Evolutionary conservation across 2,113 vertebrate genomes (phyloP).

Genomic region (Sinocyclocheilus anshuiensis): DNA sequence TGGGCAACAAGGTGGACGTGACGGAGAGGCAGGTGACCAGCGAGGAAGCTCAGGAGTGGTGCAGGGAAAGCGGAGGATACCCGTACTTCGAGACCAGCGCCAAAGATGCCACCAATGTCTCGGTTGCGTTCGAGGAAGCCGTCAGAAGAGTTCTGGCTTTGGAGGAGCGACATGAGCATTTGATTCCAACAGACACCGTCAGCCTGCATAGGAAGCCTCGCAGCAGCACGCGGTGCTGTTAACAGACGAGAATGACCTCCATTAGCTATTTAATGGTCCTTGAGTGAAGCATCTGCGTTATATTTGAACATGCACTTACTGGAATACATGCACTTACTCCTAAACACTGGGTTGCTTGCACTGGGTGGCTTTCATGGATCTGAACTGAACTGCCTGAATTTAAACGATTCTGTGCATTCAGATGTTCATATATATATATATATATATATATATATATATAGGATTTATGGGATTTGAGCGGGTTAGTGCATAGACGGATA

Average conservation of each 20-base stretch:
- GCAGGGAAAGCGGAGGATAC: conserved; percentile 88
- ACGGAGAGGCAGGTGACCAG: conserved; percentile 85
- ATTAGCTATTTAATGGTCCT: neutral
- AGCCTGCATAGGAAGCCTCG: conserved; percentile 90
- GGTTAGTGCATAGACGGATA: neutral
- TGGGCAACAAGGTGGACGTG: conserved; percentile 95
- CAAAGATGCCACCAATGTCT: conserved; percentile 93
- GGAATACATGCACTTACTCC: neutral
- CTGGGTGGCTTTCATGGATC: conserved; percentile 7
- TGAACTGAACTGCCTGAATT: too few relatives aligned
- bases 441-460: neutral
- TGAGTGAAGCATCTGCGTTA: too few relatives aligned
- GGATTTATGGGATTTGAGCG: neutral
- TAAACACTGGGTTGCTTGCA: conserved; percentile 40
- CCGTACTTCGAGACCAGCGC: conserved; percentile 97
- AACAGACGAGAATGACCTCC: conserved; percentile 52
- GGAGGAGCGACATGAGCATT: conserved; percentile 88
- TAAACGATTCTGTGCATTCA: neutral
- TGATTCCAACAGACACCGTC: conserved; percentile 93
- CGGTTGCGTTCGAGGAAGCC: conserved; percentile 91
- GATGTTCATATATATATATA: neutral
- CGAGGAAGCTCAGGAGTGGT: conserved; percentile 91
- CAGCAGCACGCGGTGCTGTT: conserved; percentile 85
- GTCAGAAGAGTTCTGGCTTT: conserved; percentile 87
- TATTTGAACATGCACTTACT: conserved; percentile 20